These are phyloP conservation scores for Polypedilum pembai DNA, from an alignment of 1,140 invertebrate genomes.

Conservation along the genomic window DNA sequence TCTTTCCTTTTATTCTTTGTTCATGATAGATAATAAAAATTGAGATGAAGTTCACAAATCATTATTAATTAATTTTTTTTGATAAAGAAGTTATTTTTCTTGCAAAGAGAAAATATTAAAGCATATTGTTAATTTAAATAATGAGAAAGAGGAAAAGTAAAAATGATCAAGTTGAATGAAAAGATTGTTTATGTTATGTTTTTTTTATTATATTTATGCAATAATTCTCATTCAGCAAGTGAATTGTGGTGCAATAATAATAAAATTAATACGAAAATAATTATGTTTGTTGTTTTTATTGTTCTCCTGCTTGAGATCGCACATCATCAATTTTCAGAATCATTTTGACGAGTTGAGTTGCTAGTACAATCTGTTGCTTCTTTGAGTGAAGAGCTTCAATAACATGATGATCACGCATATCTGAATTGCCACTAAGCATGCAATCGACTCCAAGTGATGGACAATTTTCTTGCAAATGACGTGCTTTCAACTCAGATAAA, in stretches of 20 bases:
- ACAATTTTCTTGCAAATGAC: slow-evolving; percentile 80
- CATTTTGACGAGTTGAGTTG: slow-evolving; percentile 98
- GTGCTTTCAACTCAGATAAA: slow-evolving; percentile 84
- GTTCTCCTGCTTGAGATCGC: slow-evolving; percentile 54
- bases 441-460: slow-evolving; percentile 91
- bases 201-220: too few species aligned
- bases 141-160: too few species aligned
- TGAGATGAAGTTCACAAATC: too few species aligned
- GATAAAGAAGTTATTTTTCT: too few species aligned
- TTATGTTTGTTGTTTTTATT: not conserved
- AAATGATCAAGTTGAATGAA: too few species aligned
- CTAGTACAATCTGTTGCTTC: slow-evolving; percentile 93
- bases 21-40: too few species aligned
- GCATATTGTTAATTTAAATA: too few species aligned
- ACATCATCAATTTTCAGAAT: slow-evolving; percentile 99
- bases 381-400: slow-evolving; percentile 96
- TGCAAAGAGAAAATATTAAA: too few species aligned
- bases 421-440: slow-evolving; percentile 74
- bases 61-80: too few species aligned
- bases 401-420: slow-evolving; percentile 95
- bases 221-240: not conserved
- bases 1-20: too few species aligned
- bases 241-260: slow-evolving; percentile 11
- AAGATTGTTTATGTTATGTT: too few species aligned
- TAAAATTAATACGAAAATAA: not conserved